phyloP scores from a whole-genome alignment of 2,113 vertebrate genomes.

The Macquaria ambigua region DNA sequence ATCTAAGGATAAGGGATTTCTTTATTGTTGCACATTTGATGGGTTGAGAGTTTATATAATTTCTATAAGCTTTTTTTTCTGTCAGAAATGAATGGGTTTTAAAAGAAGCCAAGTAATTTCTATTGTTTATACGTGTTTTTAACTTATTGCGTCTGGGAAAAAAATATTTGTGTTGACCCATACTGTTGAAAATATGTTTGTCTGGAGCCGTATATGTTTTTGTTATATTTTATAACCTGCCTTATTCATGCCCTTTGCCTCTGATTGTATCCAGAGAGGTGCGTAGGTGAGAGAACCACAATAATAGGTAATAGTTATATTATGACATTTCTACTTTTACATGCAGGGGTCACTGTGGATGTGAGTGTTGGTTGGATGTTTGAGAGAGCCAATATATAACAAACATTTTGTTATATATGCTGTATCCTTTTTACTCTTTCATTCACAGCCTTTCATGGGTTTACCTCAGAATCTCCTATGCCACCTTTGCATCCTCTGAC shows the following conservation, averaged over 20 bases:
- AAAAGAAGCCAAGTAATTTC: slow-evolving; percentile 68
- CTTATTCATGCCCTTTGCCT: slow-evolving; percentile 80
- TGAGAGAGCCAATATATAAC: slow-evolving; percentile 35
- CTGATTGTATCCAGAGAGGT: slow-evolving; percentile 62
- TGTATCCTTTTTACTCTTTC: slow-evolving; percentile 26
- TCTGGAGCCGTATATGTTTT: slow-evolving; percentile 34
- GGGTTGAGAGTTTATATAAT: slow-evolving; percentile 46
- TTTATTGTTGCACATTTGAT: slow-evolving; percentile 37
- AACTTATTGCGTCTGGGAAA: slow-evolving; percentile 63
- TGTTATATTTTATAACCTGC: slow-evolving; percentile 74
- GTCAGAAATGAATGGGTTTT: slow-evolving; percentile 57
- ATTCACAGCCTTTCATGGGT: slow-evolving; percentile 61
- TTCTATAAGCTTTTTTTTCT: slow-evolving; percentile 27
- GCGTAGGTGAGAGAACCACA: slow-evolving; percentile 21
- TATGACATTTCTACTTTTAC: slow-evolving; percentile 16
- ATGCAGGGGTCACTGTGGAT: slow-evolving; percentile 33
- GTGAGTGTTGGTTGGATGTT: slow-evolving; percentile 23
- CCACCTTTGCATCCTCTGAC: slow-evolving; percentile 65
- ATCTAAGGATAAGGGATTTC: slow-evolving; percentile 70
- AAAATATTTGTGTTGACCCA: slow-evolving; percentile 44
- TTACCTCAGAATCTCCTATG: slow-evolving; percentile 74
- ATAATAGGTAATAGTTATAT: slow-evolving; percentile 16
- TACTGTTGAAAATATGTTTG: slow-evolving; percentile 32
- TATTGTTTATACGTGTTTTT: slow-evolving; percentile 68
- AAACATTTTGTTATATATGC: slow-evolving; percentile 37